A percentile compares a stretch with the other conserved stretches of the same genome.
These are phyloP conservation scores for Antechinus stuartii DNA, from an alignment of 2,113 vertebrate genomes.

Conservation along the genomic window DNA sequence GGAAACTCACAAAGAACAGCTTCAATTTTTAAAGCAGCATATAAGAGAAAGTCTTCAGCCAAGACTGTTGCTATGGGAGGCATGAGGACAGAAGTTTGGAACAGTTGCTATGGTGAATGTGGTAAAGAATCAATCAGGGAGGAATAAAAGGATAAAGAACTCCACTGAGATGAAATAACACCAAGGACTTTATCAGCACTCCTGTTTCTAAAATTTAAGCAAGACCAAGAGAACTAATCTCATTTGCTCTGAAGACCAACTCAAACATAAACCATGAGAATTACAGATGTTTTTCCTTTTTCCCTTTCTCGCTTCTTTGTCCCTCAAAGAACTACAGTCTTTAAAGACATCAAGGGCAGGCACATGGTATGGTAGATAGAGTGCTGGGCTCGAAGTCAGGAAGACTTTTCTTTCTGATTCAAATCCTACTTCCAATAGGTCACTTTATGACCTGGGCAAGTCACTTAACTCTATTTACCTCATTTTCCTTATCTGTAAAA, in stretches of 20 bases:
- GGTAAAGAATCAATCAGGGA: not conserved
- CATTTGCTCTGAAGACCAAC: not conserved
- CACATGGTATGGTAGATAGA: no score
- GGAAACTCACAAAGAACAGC: not conserved
- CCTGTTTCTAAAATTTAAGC: not conserved
- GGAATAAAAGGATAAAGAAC: not conserved
- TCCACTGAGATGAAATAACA: not conserved
- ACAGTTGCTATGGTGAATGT: not conserved
- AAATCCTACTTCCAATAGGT: no score
- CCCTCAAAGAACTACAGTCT: not conserved
- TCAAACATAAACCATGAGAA: not conserved
- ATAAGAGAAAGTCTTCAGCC: not conserved
- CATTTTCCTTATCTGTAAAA: no score
- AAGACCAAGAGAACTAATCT: not conserved
- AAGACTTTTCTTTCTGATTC: no score
- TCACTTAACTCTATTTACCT: no score
- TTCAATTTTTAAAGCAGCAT: not conserved
- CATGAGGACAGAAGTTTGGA: not conserved
- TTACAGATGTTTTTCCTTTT: not conserved
- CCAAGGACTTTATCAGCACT: not conserved
- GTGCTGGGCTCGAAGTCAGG: no score
- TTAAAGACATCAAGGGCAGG: not conserved
- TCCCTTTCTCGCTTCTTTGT: not conserved
- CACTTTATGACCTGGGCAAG: no score
- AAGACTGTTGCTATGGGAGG: not conserved